Evolutionary conservation across 2,797 vertebrate genomes (phyloP).

Genomic region (Erithacus rubecula): DNA sequence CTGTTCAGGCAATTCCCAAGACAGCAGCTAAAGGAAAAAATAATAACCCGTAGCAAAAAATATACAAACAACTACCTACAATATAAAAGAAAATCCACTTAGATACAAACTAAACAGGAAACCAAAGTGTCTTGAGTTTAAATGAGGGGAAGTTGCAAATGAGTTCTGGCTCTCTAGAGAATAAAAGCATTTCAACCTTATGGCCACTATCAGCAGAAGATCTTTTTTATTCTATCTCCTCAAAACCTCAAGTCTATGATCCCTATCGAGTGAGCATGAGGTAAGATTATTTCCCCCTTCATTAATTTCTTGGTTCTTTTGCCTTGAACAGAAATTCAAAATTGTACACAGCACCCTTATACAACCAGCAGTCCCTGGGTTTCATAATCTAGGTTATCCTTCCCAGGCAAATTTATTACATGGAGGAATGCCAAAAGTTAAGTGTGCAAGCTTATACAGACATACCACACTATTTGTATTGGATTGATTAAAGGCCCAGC

Average conservation of each 20-base stretch:
- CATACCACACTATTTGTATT: constrained; percentile 2
- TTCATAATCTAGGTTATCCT: neutral
- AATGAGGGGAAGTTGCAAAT: constrained; percentile 45
- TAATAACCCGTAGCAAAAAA: constrained; percentile 44
- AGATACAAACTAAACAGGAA: constrained; percentile 64
- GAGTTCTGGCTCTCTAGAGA: constrained; percentile 28
- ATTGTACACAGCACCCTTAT: neutral
- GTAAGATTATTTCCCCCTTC: neutral
- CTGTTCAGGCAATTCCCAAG: constrained; percentile 55
- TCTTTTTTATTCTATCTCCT: neutral
- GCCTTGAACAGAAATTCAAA: neutral
- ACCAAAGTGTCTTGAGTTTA: constrained; percentile 56
- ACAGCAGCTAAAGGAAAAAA: constrained; percentile 46
- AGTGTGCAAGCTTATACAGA: constrained; percentile 12
- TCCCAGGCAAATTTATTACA: neutral
- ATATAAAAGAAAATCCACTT: constrained; percentile 56
- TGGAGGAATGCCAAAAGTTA: neutral
- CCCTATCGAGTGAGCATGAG: neutral
- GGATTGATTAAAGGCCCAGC: constrained; percentile 9
- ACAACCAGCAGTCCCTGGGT: neutral
- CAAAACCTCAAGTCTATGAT: constrained; percentile 7
- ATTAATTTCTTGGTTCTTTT: constrained; percentile 8
- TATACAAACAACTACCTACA: constrained; percentile 58
- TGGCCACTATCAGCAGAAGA: neutral
- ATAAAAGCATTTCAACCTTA: constrained; percentile 5